Conservation (phyloP, 2,888 invertebrate genomes). For the Latrodectus elegans region DNA sequence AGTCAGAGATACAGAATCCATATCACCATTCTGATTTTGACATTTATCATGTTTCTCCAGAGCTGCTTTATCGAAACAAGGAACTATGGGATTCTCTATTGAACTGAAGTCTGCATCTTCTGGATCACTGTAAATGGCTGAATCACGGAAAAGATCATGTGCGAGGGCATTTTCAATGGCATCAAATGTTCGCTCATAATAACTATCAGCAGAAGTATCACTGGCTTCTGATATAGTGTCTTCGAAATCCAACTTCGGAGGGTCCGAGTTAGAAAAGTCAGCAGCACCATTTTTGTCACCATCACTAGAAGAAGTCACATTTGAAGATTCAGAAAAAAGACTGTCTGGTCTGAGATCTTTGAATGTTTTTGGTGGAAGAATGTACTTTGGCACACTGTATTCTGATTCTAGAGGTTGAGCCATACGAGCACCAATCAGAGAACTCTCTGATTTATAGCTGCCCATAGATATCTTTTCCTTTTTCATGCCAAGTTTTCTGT, state of each 20-base stretch:
- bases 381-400: conserved; percentile 86
- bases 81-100: conserved; percentile 29
- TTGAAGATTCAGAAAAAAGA: conserved; percentile 79
- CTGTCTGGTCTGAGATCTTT: conserved; percentile 74
- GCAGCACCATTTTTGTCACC: conserved; percentile 74
- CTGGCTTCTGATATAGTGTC: conserved; percentile 73
- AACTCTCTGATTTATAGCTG: conserved; percentile 78
- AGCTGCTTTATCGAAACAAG: conserved; percentile 1
- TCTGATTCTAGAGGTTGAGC: conserved; percentile 81
- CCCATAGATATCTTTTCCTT: conserved; percentile 60
- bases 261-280: conserved; percentile 6
- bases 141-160: conserved; percentile 84
- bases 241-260: conserved; percentile 53
- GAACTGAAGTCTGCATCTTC: conserved; percentile 77
- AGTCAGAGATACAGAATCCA: conserved; percentile 22
- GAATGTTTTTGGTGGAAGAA: conserved; percentile 77
- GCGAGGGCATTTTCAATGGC: conserved; percentile 83
- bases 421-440: conserved; percentile 88
- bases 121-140: conserved; percentile 87
- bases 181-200: conserved; percentile 85
- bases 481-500: conserved; percentile 47
- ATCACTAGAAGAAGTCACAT: conserved; percentile 76
- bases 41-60: not conserved
- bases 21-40: conserved; percentile 33
- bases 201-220: conserved; percentile 80